A percentile compares a stretch with the other conserved stretches of the same genome.
phyloP scores from a whole-genome alignment of 2,888 invertebrate genomes.

The Colostygia pectinataria region DNA sequence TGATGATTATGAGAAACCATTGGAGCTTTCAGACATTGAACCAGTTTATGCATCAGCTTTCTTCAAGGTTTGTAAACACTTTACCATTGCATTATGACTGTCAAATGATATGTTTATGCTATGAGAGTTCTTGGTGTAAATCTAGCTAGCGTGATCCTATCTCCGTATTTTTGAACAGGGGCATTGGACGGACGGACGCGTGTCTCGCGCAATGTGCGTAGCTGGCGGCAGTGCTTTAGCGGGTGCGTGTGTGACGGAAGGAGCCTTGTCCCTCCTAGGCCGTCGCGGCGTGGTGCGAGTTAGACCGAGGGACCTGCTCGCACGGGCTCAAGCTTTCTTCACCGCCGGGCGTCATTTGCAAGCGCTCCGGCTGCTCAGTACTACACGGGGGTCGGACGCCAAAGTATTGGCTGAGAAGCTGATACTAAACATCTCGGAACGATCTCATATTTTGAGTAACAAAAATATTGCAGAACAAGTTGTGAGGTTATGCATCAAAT shows the following conservation, averaged over 20 bases:
- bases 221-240: slow-evolving; percentile 83
- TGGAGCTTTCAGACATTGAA: slow-evolving; percentile 91
- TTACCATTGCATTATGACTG: not conserved
- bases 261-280: slow-evolving; percentile 82
- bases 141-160: too few relatives aligned
- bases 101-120: too few relatives aligned
- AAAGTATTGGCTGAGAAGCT: slow-evolving; percentile 54
- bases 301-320: slow-evolving; percentile 83
- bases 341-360: slow-evolving; percentile 81
- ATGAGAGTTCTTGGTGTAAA: too few relatives aligned
- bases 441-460: slow-evolving; percentile 59
- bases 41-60: slow-evolving; percentile 94
- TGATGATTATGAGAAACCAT: slow-evolving; percentile 92
- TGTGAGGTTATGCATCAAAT: slow-evolving; percentile 66
- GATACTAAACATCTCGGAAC: slow-evolving; percentile 55
- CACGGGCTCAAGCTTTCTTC: slow-evolving; percentile 81
- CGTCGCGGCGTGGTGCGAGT: slow-evolving; percentile 86
- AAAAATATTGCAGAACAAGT: slow-evolving; percentile 65
- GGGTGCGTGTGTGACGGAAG: slow-evolving; percentile 74
- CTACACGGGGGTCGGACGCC: slow-evolving; percentile 55
- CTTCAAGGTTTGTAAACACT: slow-evolving; percentile 84
- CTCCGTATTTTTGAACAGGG: slow-evolving; percentile 84
- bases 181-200: slow-evolving; percentile 97
- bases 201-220: slow-evolving; percentile 84
- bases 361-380: slow-evolving; percentile 63